These are phyloP conservation scores for Drosophila funebris DNA, from an alignment of 1,140 invertebrate species.

Conservation along the genomic window DNA sequence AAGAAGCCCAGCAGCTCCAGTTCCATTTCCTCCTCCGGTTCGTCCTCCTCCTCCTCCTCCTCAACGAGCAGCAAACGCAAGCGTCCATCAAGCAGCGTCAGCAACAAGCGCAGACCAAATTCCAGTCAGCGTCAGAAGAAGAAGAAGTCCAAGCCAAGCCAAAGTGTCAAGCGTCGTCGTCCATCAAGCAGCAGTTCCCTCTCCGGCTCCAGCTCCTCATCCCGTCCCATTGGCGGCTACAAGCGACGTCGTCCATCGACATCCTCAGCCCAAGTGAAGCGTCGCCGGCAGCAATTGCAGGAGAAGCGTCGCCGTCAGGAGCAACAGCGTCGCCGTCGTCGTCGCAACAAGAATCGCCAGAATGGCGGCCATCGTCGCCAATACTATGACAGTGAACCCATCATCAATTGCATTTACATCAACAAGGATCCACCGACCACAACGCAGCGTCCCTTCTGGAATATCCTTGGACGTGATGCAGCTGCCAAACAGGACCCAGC, in stretches of 20 bases:
- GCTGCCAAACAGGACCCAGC: not conserved
- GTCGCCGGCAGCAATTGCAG: slow-evolving; percentile 43
- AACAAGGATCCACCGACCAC: slow-evolving; percentile 73
- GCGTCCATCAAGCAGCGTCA: slow-evolving; percentile 24
- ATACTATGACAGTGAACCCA: slow-evolving; percentile 61
- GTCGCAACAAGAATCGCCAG: slow-evolving; percentile 40
- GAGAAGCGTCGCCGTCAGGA: slow-evolving; percentile 42
- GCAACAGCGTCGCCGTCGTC: slow-evolving; percentile 43
- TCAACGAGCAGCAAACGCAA: slow-evolving; percentile 20
- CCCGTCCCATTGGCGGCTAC: slow-evolving; percentile 55
- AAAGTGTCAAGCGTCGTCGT: slow-evolving; percentile 15
- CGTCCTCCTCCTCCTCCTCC: slow-evolving; percentile 5
- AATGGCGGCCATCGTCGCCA: slow-evolving; percentile 41
- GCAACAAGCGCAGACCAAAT: slow-evolving; percentile 41
- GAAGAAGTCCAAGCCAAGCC: slow-evolving; percentile 24
- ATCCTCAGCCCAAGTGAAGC: slow-evolving; percentile 20
- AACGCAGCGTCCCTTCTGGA: slow-evolving; percentile 77
- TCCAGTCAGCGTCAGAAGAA: slow-evolving; percentile 36
- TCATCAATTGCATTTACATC: slow-evolving; percentile 79
- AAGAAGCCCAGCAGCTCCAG: slow-evolving; percentile 6
- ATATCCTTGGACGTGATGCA: slow-evolving; percentile 64
- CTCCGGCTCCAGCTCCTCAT: slow-evolving; percentile 12
- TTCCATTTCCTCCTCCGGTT: not conserved
- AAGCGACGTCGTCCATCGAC: slow-evolving; percentile 51
- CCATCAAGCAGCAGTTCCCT: slow-evolving; percentile 1